Base-by-base conservation (phyloP, 2,113 vertebrate species). In the Monopterus albus region DNA sequence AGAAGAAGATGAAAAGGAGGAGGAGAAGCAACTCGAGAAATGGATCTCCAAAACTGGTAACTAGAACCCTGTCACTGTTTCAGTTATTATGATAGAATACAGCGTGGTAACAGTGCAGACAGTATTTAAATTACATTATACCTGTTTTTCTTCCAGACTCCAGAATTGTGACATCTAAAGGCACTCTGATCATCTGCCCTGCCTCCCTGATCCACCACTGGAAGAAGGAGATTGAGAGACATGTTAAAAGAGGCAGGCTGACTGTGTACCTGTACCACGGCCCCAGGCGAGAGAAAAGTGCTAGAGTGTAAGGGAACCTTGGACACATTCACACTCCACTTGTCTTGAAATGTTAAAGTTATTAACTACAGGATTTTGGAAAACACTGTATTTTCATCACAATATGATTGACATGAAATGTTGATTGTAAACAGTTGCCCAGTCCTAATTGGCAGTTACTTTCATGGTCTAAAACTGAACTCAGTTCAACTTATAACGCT, bases 181-280 rank as follows among this genome's bases (percentile, higher is more conserved):
- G 94, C 42, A 98, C 96, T 25, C 89, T 99, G 67, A 92, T 99
- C 8, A 72, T 99, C 88, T 99, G 97, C 67, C 97, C 98, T 5
- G 96, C 97, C 42, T 98, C 97, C n/a, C 92, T 99, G 82, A 72
- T 99, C 72, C 96, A 99, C 79, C 98, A 99, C 42, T 99, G 98
- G 97, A 96, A 96, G 88, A 97, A 94, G 3, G 97, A 99, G 88
- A 92, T 98, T 2, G 95, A 96, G 15, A 93, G 86, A 81, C 91
- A 25, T 0, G 95, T 99, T 8, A 86, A 69, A 78, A 74, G 7
- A 15, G 90, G 78, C 50, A 92, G 43, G 28, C 88, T 98, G 51
- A 94, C 86, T 10, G 91, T 98, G 36, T 97, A 28, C 58, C 90
- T 99, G 74, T 98, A 99, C 86, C 96, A 99, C 0, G 97, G 97